Base-by-base conservation (phyloP, 2,888 invertebrate genomes). In the Cosmorhoe ocellata region DNA sequence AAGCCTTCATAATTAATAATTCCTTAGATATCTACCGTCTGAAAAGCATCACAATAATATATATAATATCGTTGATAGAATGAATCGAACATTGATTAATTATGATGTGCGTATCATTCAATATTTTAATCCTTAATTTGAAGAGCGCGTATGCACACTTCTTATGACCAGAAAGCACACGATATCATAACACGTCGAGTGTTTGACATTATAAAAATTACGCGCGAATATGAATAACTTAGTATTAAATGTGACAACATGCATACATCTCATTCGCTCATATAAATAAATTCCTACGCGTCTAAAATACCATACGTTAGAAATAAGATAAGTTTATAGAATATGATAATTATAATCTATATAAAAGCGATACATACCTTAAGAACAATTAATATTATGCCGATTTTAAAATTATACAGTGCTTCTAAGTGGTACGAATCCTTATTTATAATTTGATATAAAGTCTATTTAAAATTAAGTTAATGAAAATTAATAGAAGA, bases 131-230 rank as follows among this genome's bases (percentile, higher is more conserved):
- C 61, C 72, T 74, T 68, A 81, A 66, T 77, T 81, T 81, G 71
- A 71, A 69, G 75, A 73, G 74, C 66, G 69, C 72, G 61, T 64
- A 54, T 63, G 70, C 73, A 72, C 74, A 78, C 77, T 78, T 69
- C 74, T 79, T 84, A 87, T 90, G 90, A 90, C 90, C 90, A 90
- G 90, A 89, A 82, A 76, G 79, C 84, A 88, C 90, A 90, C 90
- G 78, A 81, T 81, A 49, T 73, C 64, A 76, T 75, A 71, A 76
- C 71, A 67, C 71, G 79, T 80, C 80, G 44, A 48, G 48, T 44
- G 38, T 12, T 36, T 26, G 32, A 33, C 66, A 68, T 59, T 38
- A 27, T n/a, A 75, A 83, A 81, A 85, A 74, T 64, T 62, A 73
- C 70, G 74, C 76, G 76, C 74, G 58, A 79, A 78, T 69, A 80